Evolutionary conservation across 2,797 vertebrate genomes (phyloP), one percentile per base, ranked within the genome.

Genomic region (Acrossocheilus wenchowensis): DNA sequence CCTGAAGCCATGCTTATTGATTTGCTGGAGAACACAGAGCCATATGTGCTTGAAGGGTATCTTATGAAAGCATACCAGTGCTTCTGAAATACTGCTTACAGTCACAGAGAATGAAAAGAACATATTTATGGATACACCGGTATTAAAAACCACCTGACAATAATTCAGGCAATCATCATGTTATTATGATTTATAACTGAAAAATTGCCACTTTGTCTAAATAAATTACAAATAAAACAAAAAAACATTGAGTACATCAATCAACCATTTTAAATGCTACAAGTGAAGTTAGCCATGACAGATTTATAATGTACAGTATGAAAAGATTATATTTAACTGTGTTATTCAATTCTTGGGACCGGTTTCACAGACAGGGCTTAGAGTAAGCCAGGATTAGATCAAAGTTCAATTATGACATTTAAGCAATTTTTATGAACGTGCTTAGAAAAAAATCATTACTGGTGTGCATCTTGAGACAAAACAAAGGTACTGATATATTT

Each of bases 41-140:
- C 90, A 90, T 79, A 88, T 88, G 88, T 89, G 57, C 41, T 48
- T 34, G 15, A 84, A 81, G 71, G 77, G 26, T 48, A 45, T 57
- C 75, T 81, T 66, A 41, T 72, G 43, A 80, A 72, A 88, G 66
- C 81, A 64, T 45, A 68, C 75, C 41, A 64, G 41, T 15, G 84
- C 45, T 57, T 83, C 73, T 80, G 78, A 82, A 85, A 77, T 34
- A 57, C 36, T 21, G 50, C 23, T 54, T 26, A 17, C 21, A 50
- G 6, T 68, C 43, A n/a, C 19, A n/a, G 2, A 69, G 62, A 50
- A 81, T 36, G 30, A 21, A 68, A 68, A 68, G 5, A 45, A 45
- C 14, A 30, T 39, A 60, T 79, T 79, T 62, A 78, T 39, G 54
- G 12, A 41, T 78, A 23, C 6, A 78, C 11, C 0, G 3, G 39